A percentile compares a stretch with the other conserved stretches of the same genome.
Conservation (phyloP, 1,140 invertebrate genomes). For the Lepidurus apus region DNA sequence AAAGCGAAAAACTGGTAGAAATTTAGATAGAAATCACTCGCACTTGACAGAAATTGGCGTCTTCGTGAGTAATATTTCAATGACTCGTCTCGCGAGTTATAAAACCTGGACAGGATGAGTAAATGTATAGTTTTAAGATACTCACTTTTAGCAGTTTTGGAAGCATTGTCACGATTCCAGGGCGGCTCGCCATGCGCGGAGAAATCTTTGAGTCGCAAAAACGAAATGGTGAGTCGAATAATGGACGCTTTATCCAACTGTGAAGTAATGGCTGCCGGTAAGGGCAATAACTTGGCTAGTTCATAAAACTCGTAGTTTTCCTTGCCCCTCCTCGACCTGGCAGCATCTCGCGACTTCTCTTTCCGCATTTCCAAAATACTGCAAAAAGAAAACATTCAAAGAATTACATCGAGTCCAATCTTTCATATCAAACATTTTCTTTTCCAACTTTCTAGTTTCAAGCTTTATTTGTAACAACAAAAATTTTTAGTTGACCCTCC, state of each 20-base stretch:
- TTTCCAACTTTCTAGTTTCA: background rate
- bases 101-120: background rate
- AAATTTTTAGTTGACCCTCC: too few relatives aligned
- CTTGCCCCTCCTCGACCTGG: slow-evolving; percentile 86
- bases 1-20: background rate
- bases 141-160: background rate
- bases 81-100: background rate
- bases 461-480: too few relatives aligned
- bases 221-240: slow-evolving; percentile 94
- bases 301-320: slow-evolving; percentile 99
- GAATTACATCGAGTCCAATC: background rate
- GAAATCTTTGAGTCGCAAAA: slow-evolving; percentile 92
- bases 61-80: background rate
- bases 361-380: slow-evolving; percentile 94
- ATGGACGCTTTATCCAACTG: slow-evolving; percentile 98
- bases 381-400: slow-evolving; percentile 46
- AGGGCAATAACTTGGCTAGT: slow-evolving; percentile 92
- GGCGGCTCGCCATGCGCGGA: slow-evolving; percentile 90
- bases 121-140: background rate
- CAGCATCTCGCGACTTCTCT: slow-evolving; percentile 94
- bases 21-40: background rate
- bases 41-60: background rate
- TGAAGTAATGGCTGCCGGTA: slow-evolving; percentile 92
- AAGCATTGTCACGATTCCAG: slow-evolving; percentile 60
- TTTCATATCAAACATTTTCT: background rate